Conservation (phyloP, 2,888 invertebrate genomes). For the Agrochola lychnidis region DNA sequence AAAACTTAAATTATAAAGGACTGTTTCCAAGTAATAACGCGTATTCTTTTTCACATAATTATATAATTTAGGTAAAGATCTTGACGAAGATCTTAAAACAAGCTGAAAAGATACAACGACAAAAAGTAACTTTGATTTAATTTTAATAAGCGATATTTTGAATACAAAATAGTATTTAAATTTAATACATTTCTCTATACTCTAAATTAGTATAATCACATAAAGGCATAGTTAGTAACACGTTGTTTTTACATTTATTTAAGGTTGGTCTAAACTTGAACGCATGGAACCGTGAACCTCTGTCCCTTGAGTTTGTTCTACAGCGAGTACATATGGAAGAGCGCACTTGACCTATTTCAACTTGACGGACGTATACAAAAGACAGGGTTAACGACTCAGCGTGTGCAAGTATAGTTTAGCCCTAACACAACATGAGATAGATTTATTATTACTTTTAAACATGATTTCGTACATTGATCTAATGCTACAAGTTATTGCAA, state of each 20-base stretch:
- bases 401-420: background rate
- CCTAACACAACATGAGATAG: constrained; percentile 27
- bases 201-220: constrained; percentile 51
- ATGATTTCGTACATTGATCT: constrained; percentile 44
- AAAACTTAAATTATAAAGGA: constrained; percentile 19
- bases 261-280: constrained; percentile 11
- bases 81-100: background rate
- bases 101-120: constrained; percentile 25
- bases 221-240: constrained; percentile 47
- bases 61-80: constrained; percentile 13
- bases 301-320: background rate
- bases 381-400: background rate
- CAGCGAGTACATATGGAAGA: background rate
- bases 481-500: constrained; percentile 48
- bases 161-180: constrained; percentile 57
- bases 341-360: constrained; percentile 3
- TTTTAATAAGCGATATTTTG: constrained; percentile 61
- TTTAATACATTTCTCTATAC: constrained; percentile 49
- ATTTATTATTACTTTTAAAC: constrained; percentile 28
- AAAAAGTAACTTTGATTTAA: constrained; percentile 23
- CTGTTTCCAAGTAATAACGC: constrained; percentile 13
- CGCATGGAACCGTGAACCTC: background rate
- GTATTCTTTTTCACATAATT: background rate
- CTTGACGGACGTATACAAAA: background rate
- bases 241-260: constrained; percentile 19